Conservation (phyloP, 2,888 invertebrate species). For the Drosophila neoperkinsi region DNA sequence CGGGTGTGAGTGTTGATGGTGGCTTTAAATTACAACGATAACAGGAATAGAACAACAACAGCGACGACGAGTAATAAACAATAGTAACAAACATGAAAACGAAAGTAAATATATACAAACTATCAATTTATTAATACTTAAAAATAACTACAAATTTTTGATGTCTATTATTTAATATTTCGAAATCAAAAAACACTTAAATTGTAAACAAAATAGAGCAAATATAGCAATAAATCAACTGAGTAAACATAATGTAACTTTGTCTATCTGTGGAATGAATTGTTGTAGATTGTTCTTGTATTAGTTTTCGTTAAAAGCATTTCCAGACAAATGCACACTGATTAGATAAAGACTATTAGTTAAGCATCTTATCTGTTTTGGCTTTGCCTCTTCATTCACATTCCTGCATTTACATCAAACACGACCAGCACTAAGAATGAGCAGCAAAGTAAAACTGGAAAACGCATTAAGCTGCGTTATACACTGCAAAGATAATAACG, state of each 20-base stretch:
- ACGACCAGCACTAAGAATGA: neutral
- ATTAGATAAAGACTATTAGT: neutral
- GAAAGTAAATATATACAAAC: constrained; percentile 68
- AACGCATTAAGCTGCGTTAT: neutral
- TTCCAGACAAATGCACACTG: neutral
- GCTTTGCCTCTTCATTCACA: neutral
- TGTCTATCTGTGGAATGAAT: neutral
- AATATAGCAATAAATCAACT: neutral
- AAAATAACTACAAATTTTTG: neutral
- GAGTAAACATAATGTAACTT: neutral
- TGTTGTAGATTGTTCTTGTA: neutral
- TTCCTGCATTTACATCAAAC: neutral
- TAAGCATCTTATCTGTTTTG: neutral
- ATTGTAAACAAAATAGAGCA: neutral
- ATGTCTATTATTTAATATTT: neutral
- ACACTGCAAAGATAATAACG: neutral
- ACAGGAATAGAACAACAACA: constrained; percentile 2
- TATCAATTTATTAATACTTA: constrained; percentile 27
- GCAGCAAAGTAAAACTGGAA: neutral
- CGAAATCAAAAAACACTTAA: neutral
- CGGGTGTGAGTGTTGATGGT: neutral
- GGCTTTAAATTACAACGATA: constrained; percentile 14
- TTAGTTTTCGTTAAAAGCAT: neutral
- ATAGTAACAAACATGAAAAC: constrained; percentile 61
- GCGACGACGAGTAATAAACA: constrained; percentile 29